Evolutionary conservation across 2,797 vertebrate species (phyloP).

Genomic region (Lepus oiostolus): DNA sequence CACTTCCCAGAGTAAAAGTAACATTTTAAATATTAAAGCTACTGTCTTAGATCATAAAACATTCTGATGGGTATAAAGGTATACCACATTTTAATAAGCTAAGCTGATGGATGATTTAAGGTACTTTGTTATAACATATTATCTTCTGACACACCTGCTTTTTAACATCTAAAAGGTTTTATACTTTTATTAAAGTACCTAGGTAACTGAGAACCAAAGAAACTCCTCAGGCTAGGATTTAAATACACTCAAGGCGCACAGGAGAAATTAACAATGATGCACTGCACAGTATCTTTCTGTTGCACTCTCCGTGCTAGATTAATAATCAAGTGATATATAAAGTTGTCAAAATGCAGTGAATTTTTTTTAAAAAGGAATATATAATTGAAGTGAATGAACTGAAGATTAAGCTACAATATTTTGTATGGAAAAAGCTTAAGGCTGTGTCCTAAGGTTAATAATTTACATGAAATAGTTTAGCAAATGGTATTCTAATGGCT

Average conservation of each 20-base stretch:
- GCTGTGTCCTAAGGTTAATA: constrained; percentile 61
- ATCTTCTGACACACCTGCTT: constrained; percentile 73
- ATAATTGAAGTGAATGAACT: constrained; percentile 71
- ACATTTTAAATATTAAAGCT: constrained; percentile 75
- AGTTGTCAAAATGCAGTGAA: constrained; percentile 71
- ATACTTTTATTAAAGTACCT: constrained; percentile 68
- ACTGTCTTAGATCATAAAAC: constrained; percentile 76
- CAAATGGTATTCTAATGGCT: constrained; percentile 72
- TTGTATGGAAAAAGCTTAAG: constrained; percentile 25
- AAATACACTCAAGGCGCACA: constrained; percentile 51
- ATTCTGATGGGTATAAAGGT: constrained; percentile 53
- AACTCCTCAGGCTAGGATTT: constrained; percentile 52
- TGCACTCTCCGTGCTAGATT: constrained; percentile 22
- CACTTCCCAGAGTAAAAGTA: constrained; percentile 42
- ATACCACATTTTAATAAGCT: constrained; percentile 48
- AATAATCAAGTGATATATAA: constrained; percentile 77
- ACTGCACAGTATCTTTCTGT: constrained; percentile 26
- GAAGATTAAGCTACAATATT: neutral
- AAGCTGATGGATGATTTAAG: constrained; percentile 74
- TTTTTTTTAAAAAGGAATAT: constrained; percentile 61
- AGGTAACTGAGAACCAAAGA: constrained; percentile 40
- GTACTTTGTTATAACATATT: constrained; percentile 59
- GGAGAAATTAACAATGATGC: constrained; percentile 71
- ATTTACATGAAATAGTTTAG: constrained; percentile 69
- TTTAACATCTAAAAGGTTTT: constrained; percentile 70